Evolutionary conservation across 2,797 vertebrate species (phyloP).

Genomic region (Sebastolobus alascanus): DNA sequence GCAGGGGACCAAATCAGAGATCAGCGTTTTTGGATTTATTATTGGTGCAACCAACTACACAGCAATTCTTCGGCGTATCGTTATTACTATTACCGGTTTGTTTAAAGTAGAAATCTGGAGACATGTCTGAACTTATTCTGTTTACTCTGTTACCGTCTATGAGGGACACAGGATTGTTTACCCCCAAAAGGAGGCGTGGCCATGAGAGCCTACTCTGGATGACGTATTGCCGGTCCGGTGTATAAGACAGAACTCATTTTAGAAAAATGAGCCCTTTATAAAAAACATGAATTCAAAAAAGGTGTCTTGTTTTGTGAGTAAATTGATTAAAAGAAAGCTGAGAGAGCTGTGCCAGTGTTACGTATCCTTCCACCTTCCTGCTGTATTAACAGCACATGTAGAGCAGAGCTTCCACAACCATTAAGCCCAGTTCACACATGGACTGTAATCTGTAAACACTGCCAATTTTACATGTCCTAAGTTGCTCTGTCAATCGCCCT

Average conservation of each 20-base stretch:
- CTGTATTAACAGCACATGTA: neutral
- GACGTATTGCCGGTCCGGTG: no score
- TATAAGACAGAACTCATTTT: neutral
- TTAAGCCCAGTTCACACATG: neutral
- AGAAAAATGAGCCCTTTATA: neutral
- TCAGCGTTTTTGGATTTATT: no score
- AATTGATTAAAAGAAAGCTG: neutral
- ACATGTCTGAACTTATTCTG: no score
- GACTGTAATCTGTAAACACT: conserved; percentile 2
- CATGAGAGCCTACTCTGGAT: no score
- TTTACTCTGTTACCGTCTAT: no score
- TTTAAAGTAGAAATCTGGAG: no score
- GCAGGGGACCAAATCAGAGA: no score
- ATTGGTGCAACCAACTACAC: no score
- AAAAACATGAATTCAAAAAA: neutral
- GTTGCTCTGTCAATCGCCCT: neutral
- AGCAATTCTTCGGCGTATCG: no score
- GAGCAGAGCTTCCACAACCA: neutral
- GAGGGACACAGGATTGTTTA: no score
- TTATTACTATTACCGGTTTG: no score
- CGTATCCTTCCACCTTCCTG: neutral
- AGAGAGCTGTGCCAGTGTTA: neutral
- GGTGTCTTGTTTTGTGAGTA: neutral
- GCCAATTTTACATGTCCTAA: neutral
- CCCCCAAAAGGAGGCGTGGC: no score